These are phyloP conservation scores for Andrena hattorfiana DNA, from an alignment of 2,888 invertebrate species.

Conservation along the genomic window DNA sequence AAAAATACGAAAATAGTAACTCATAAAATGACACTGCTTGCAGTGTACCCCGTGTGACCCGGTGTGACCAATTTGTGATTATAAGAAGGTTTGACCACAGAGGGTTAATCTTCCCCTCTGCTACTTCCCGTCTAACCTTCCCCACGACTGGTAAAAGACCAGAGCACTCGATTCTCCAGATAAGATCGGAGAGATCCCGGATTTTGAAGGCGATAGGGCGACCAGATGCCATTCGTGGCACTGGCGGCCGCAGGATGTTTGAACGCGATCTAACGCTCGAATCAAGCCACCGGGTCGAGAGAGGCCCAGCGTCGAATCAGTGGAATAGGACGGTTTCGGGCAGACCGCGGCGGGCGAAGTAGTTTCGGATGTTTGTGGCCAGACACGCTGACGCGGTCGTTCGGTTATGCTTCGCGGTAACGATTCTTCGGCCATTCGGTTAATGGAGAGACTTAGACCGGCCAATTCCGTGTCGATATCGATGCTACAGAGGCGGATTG, in stretches of 20 bases:
- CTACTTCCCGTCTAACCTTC: not conserved
- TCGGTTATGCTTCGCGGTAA: not conserved
- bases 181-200: no score
- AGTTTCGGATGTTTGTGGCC: constrained; percentile 52
- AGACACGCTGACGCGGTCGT: constrained; percentile 29
- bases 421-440: constrained; percentile 11
- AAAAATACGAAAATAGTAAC: no score
- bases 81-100: no score
- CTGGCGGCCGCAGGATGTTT: not conserved
- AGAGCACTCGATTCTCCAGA: no score
- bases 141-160: no score
- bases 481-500: no score
- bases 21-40: no score
- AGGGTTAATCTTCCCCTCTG: no score
- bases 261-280: constrained; percentile 9
- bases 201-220: no score
- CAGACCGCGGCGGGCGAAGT: constrained; percentile 34
- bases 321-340: constrained; percentile 38
- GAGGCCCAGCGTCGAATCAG: constrained; percentile 15
- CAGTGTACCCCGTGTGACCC: no score
- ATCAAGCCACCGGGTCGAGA: not conserved
- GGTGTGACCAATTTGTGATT: no score
- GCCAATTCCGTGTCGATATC: not conserved
- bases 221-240: not conserved
- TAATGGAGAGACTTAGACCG: not conserved